These are phyloP conservation scores for Margarornis squamiger DNA, from an alignment of 2,797 vertebrate genomes.

Conservation along the genomic window DNA sequence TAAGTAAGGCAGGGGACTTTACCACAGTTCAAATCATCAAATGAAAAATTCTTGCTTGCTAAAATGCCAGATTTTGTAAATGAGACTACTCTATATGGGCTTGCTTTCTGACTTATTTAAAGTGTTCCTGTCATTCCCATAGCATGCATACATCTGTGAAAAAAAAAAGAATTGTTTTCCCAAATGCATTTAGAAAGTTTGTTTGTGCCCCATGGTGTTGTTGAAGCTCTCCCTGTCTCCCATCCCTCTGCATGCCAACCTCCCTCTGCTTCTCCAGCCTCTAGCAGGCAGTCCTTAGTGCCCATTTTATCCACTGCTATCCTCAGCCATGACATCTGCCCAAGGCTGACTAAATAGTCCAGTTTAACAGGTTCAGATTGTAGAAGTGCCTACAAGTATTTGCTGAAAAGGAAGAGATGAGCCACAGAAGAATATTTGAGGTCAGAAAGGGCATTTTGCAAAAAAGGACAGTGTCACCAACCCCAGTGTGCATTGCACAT, in stretches of 20 bases:
- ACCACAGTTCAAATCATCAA: not conserved
- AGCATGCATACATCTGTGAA: not conserved
- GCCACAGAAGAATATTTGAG: not conserved
- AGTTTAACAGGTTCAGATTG: not conserved
- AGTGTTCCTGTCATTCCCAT: not conserved
- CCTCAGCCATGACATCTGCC: not conserved
- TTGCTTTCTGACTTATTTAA: not conserved
- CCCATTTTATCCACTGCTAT: not conserved
- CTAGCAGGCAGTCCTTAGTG: not conserved
- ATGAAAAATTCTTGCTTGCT: not conserved
- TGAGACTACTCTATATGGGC: not conserved
- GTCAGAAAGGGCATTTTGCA: not conserved
- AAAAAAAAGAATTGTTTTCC: not conserved
- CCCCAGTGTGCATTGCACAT: not conserved
- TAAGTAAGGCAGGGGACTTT: not conserved
- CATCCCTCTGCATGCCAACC: rapidly evolving
- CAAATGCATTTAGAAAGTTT: not conserved
- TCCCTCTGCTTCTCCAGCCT: not conserved
- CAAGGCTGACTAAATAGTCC: not conserved
- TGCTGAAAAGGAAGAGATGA: not conserved
- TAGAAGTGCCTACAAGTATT: not conserved
- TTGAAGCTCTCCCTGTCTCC: not conserved
- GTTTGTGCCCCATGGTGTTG: not conserved
- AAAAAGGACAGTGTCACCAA: not conserved
- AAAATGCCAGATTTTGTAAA: not conserved